Conservation (phyloP, 2,113 vertebrate species). For the Brachirus orientalis region DNA sequence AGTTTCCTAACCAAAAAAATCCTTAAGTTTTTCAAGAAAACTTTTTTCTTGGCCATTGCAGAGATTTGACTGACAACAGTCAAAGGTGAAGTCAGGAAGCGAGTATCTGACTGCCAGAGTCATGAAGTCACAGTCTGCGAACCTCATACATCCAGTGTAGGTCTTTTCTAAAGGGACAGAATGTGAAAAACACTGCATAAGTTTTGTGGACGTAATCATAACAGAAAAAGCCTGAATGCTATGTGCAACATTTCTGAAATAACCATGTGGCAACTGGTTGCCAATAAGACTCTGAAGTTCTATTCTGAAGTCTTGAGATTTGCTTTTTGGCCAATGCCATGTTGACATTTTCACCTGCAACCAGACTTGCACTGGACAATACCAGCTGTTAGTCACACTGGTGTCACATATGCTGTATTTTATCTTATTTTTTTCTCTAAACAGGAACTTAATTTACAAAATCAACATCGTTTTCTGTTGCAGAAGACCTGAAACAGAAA, state of each 20-base stretch:
- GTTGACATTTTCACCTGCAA: too few relatives aligned
- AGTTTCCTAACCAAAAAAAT: not conserved
- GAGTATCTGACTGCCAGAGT: slow-evolving; percentile 10
- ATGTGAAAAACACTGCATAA: not conserved
- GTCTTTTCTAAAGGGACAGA: slow-evolving; percentile 13
- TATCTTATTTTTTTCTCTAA: too few relatives aligned
- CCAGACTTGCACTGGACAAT: too few relatives aligned
- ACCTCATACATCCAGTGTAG: slow-evolving; percentile 30
- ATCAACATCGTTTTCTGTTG: too few relatives aligned
- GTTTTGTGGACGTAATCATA: not conserved
- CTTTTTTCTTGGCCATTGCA: slow-evolving; percentile 39
- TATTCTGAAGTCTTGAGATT: too few relatives aligned
- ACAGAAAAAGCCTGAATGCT: not conserved
- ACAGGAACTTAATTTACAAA: too few relatives aligned
- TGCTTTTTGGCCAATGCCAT: too few relatives aligned
- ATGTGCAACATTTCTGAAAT: not conserved
- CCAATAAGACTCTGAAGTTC: too few relatives aligned
- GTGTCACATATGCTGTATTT: too few relatives aligned
- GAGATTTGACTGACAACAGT: slow-evolving; percentile 53
- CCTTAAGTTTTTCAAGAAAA: accelerated
- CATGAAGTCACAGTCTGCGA: slow-evolving; percentile 42
- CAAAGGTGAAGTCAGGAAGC: slow-evolving; percentile 12
- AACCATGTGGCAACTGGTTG: too few relatives aligned
- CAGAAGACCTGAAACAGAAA: too few relatives aligned
- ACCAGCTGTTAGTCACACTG: too few relatives aligned